phyloP scores from a whole-genome alignment of 2,797 vertebrate genomes.

The Lacerta viridis region DNA sequence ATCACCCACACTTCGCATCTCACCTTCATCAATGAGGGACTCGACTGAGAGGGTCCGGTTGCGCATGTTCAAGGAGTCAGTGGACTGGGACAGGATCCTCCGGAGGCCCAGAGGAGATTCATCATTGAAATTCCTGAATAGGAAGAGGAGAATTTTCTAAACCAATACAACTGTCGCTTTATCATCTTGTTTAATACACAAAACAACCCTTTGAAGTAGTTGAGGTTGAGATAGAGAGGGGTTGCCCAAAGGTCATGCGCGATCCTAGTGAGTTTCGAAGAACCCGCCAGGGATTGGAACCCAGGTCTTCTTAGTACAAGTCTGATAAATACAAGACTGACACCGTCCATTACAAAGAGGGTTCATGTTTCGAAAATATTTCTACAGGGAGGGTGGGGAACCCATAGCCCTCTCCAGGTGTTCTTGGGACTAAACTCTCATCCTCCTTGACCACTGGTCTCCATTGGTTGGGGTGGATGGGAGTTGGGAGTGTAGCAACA shows the following conservation, averaged over 20 bases:
- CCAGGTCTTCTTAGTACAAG: background rate
- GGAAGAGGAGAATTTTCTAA: background rate
- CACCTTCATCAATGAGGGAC: conserved; percentile 93
- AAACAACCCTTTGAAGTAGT: background rate
- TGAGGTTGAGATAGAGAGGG: background rate
- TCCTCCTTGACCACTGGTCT: no score
- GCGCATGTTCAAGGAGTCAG: conserved; percentile 92
- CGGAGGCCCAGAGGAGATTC: conserved; percentile 90
- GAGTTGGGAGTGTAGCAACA: no score
- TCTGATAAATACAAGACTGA: background rate
- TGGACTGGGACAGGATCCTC: conserved; percentile 93
- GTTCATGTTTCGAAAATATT: background rate
- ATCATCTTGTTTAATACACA: background rate
- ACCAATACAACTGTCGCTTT: background rate
- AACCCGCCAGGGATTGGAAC: background rate
- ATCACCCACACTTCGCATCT: background rate
- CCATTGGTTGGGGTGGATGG: no score
- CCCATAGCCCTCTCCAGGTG: no score
- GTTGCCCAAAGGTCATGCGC: background rate
- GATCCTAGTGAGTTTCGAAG: background rate
- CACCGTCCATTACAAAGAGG: no score
- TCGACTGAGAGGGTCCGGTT: conserved; percentile 91
- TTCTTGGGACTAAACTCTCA: no score
- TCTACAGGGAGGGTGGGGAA: no score
- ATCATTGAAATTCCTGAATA: conserved; percentile 88